Evolutionary conservation across 1,140 invertebrate genomes (phyloP), one percentile per base, ranked within the genome.

Genomic region (Choristoneura fumiferana): DNA sequence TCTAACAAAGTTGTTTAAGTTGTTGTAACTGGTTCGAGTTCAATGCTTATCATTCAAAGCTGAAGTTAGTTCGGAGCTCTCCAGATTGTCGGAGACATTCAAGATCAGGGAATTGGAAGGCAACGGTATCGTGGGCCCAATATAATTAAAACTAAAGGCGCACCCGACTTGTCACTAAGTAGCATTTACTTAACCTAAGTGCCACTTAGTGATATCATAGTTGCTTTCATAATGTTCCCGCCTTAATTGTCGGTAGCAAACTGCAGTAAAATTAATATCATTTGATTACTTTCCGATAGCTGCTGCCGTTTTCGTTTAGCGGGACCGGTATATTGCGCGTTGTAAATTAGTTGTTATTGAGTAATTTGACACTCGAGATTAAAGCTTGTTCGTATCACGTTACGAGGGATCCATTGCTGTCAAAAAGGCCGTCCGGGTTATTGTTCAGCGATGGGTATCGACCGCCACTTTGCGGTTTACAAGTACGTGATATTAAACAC

Each of bases 121-220:
- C 29, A 49, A 43, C 55, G 58, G 45, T 54, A 54, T 38, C 38
- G 34, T 12, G 37, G 22, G 22, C 22, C 22, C 22, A 54, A 66
- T 65, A 63, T 64, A 69, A 65, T 55, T 69, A 40, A 62, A 68
- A 66, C 61, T 60, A 56, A 65, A 65, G 40, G 58, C 65, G 58
- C 60, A 54, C 56, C 71, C 71, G 69, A 72, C 76, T 71, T 73
- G 58, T 64, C 67, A 60, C 58, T 69, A 69, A 68, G 69, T 63
- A 71, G 59, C 65, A n/a, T n/a, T n/a, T n/a, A n/a, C n/a, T 77
- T 77, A 68, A 76, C 60, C 55, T 72, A 76, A 81, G 71, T 74
- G 71, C 58, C 69, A 76, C 70, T 79, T 75, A 73, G 57, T 56
- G 65, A 71, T 71, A 65, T 60, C 59, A 58, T 45, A 60, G 43